A percentile compares a stretch with the other conserved stretches of the same genome.
phyloP scores from a whole-genome alignment of 2,888 invertebrate genomes.

The Lochmaea crataegi region DNA sequence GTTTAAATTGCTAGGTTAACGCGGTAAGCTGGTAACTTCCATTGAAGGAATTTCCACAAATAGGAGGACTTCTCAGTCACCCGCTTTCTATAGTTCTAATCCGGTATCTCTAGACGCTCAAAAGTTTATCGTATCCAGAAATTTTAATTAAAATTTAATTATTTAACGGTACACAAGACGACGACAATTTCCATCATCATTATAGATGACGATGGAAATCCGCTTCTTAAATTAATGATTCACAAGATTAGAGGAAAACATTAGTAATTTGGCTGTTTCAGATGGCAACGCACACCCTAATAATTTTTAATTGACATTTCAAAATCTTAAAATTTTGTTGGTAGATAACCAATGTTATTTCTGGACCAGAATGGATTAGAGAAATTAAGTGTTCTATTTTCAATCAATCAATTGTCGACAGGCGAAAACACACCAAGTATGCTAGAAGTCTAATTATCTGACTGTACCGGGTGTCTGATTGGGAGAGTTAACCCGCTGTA shows the following conservation, averaged over 20 bases:
- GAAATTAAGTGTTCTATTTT: too few species aligned
- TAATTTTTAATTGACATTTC: background rate
- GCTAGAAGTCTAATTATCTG: too few species aligned
- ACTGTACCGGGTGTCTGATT: too few species aligned
- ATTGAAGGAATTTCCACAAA: background rate
- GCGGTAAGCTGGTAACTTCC: background rate
- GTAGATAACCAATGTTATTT: background rate
- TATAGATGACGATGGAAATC: background rate
- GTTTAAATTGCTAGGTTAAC: background rate
- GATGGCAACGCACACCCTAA: background rate
- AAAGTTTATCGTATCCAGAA: background rate
- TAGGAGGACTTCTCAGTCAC: background rate
- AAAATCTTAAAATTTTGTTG: background rate
- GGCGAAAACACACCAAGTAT: too few species aligned
- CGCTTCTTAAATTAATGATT: background rate
- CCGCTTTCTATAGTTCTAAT: background rate
- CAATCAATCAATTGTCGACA: too few species aligned
- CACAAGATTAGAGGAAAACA: background rate
- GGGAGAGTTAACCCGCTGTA: too few species aligned
- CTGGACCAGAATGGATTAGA: too few species aligned
- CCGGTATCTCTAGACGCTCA: background rate
- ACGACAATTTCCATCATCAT: background rate
- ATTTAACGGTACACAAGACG: background rate
- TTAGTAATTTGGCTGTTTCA: background rate
- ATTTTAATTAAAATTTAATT: constrained; percentile 1